A percentile compares a stretch with the other conserved stretches of the same genome.
Evolutionary conservation across 2,113 vertebrate species (phyloP).

Genomic region (Hypanus sabinus): DNA sequence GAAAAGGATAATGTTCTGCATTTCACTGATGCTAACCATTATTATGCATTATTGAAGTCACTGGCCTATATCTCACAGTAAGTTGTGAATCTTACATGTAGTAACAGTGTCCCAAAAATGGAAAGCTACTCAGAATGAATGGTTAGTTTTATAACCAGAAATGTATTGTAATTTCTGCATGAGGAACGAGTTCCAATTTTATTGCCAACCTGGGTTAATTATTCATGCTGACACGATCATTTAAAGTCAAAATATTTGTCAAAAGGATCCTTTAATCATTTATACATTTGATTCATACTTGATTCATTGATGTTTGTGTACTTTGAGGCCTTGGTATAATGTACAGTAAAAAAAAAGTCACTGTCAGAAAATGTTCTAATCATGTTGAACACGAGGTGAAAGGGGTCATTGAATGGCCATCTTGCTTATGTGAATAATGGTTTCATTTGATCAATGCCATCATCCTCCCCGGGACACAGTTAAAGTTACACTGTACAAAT

Average conservation of each 20-base stretch:
- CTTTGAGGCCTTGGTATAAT: not conserved
- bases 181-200: not conserved
- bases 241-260: not conserved
- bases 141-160: slow-evolving; percentile 5
- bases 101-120: not conserved
- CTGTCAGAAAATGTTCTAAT: not conserved
- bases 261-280: not conserved
- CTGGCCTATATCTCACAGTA: not conserved
- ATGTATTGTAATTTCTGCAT: not conserved
- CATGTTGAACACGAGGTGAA: not conserved
- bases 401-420: not conserved
- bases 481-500: slow-evolving; percentile 10
- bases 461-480: not conserved
- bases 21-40: not conserved
- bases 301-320: not conserved
- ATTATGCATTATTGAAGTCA: not conserved
- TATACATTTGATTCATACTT: not conserved
- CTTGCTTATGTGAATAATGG: not conserved
- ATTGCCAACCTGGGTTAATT: not conserved
- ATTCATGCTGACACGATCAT: not conserved
- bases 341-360: not conserved
- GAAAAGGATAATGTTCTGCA: not conserved
- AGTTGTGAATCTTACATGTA: not conserved
- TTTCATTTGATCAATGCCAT: slow-evolving; percentile 23
- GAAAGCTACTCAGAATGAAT: not conserved